Evolutionary conservation across 2,888 invertebrate species (phyloP), one percentile per base, ranked within the genome.

Genomic region (Dascillus cervinus): DNA sequence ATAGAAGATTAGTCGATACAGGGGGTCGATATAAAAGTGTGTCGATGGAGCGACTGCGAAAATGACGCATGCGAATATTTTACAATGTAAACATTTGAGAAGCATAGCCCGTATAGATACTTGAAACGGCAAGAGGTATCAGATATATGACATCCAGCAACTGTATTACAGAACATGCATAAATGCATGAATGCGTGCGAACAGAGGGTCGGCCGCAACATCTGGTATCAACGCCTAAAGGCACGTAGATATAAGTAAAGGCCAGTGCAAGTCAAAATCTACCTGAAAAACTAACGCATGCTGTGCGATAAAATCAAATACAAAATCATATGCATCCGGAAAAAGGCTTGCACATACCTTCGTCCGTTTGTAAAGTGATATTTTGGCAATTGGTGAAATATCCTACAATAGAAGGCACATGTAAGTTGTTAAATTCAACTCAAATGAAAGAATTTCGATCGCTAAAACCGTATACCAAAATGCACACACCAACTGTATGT

Each of bases 331-430:
- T 46, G 48, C 53, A 53, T 51, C 49, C 47, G 46, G 43, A 52
- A 47, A 48, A 52, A 41, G 37, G 31, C 50, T 49, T 48, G 50
- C 49, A 59, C 60, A 57, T 62, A 62, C 62, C 62, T 62, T 62
- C 61, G 50, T 61, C 62, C 55, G 58, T 59, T 53, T 55, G 54
- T 51, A 60, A 56, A 55, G 60, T 60, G 56, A 59, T 60, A 62
- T 61, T 62, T 57, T 60, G 59, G 60, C 62, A 62, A 61, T 60
- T 62, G 62, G 59, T 61, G 59, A 52, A 56, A 61, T 55, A 58
- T 58, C 62, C 62, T 62, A 62, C 55, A 62, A 62, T 56, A 60
- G 58, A 61, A 60, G 52, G 55, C 52, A 52, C 53, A 52, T 49
- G 52, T 60, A 55, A 60, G 56, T 55, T 53, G 31, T 8, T 9